Evolutionary conservation across 2,888 invertebrate species (phyloP), one percentile per base, ranked within the genome.

Genomic region (Spodoptera picta): DNA sequence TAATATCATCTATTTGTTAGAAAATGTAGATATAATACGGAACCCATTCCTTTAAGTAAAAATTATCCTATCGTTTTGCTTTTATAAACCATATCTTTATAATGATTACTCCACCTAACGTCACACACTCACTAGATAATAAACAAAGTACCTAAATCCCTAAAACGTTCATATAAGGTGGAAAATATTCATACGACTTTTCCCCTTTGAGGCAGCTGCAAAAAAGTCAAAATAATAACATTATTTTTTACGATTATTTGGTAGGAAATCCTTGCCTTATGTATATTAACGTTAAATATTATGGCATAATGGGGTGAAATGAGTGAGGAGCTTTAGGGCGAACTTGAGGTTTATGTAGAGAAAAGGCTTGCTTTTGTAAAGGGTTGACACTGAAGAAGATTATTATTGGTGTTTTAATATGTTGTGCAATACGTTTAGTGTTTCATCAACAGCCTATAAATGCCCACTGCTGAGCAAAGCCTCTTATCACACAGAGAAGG

Each of bases 211-310:
- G n/a, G 3, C 49, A 49, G 24, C n/a, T 6, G 24, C 27, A 44
- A 45, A 54, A 53, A 43, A 36, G 36, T 41, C 41, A 48, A 49
- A 50, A 62, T 56, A 53, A 23, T 27, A 19, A 24, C 47, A 11
- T 49, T 56, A 48, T 45, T 43, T 49, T 62, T 68, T 27, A 62
- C n/a, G 43, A 42, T 56, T 52, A 62, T 69, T 47, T 4, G 42
- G 14, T 11, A 42, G 44, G 12, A 52, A 50, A 41, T 51, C 41
- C 36, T 60, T 12, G 27, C 14, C 10, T 36, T 60, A 69, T 60
- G 46, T 49, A 49, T 53, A 59, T 49, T 23, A 24, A 14, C 0
- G 12, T 42, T 4, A 48, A 12, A 59, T 41, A 9, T 49, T 24
- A 45, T 45, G 9, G 23, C 4, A 10, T 31, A 19, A n/a, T 0